phyloP scores from a whole-genome alignment of 1,140 invertebrate genomes.

The Brachionus manjavacas region DNA sequence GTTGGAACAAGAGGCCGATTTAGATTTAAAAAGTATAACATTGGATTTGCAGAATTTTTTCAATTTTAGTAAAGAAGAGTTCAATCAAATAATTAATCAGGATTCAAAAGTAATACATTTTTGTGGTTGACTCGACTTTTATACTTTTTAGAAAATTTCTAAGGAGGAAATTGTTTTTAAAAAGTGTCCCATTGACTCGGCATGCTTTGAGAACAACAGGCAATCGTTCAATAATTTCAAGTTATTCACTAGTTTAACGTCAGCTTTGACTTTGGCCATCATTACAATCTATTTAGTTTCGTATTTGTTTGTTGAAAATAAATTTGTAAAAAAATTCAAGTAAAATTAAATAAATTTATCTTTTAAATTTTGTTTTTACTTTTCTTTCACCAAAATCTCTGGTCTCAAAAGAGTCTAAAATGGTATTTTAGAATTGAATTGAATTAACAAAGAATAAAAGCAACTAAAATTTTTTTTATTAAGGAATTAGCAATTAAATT shows the following conservation, averaged over 20 bases:
- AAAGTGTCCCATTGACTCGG: background rate
- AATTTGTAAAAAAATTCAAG: slow-evolving; percentile 32
- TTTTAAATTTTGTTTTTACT: background rate
- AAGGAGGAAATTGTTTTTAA: background rate
- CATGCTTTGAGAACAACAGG: background rate
- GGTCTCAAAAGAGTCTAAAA: background rate
- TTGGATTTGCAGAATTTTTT: background rate
- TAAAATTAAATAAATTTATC: background rate
- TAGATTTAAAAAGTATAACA: background rate
- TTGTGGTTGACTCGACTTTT: too few relatives aligned
- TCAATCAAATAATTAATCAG: background rate
- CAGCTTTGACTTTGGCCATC: background rate
- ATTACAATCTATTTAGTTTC: background rate
- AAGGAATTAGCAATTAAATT: too few relatives aligned
- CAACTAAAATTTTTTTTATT: too few relatives aligned
- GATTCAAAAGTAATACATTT: background rate
- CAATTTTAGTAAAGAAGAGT: background rate
- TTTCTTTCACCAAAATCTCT: background rate
- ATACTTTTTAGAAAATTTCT: background rate
- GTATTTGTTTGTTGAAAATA: slow-evolving; percentile 15
- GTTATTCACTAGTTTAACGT: background rate
- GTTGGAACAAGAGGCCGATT: background rate
- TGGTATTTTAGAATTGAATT: too few relatives aligned
- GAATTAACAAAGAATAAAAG: too few relatives aligned
- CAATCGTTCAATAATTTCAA: background rate